Conservation (phyloP, 2,113 vertebrate genomes). For the Chaenocephalus aceratus region DNA sequence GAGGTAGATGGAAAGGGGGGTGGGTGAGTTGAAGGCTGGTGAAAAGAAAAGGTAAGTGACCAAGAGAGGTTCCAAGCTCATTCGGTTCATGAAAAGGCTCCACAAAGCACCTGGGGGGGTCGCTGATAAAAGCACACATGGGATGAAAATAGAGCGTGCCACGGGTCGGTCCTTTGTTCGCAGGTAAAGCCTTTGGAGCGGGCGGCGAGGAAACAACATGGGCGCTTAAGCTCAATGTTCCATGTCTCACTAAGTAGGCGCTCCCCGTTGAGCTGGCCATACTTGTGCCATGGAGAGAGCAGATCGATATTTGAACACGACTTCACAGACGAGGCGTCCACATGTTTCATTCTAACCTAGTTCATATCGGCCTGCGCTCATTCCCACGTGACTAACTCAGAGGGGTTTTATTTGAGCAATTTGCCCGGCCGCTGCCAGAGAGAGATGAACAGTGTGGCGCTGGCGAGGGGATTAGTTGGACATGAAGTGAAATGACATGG, state of each 20-base stretch:
- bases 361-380: background rate
- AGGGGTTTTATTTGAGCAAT: constrained; percentile 5
- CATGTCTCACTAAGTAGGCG: constrained; percentile 56
- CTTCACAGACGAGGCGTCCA: constrained; percentile 52
- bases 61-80: constrained; percentile 37
- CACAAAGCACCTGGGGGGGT: constrained; percentile 16
- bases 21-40: background rate
- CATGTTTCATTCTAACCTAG: constrained; percentile 5
- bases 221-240: constrained; percentile 41
- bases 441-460: constrained; percentile 31
- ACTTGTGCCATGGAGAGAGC: constrained; percentile 59
- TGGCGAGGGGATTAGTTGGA: constrained; percentile 51
- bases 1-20: background rate
- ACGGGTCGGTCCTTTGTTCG: constrained; percentile 62
- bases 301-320: constrained; percentile 35
- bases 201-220: constrained; percentile 65
- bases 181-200: constrained; percentile 58
- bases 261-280: constrained; percentile 52
- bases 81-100: constrained; percentile 31
- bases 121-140: constrained; percentile 54
- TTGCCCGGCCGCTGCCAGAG: constrained; percentile 3
- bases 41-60: constrained; percentile 52
- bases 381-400: constrained; percentile 9
- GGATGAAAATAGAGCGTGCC: constrained; percentile 34
- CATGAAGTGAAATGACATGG: constrained; percentile 54